A percentile compares a stretch with the other conserved stretches of the same genome.
Evolutionary conservation across 1,140 invertebrate species (phyloP).

Genomic region (Lucilia sericata): DNA sequence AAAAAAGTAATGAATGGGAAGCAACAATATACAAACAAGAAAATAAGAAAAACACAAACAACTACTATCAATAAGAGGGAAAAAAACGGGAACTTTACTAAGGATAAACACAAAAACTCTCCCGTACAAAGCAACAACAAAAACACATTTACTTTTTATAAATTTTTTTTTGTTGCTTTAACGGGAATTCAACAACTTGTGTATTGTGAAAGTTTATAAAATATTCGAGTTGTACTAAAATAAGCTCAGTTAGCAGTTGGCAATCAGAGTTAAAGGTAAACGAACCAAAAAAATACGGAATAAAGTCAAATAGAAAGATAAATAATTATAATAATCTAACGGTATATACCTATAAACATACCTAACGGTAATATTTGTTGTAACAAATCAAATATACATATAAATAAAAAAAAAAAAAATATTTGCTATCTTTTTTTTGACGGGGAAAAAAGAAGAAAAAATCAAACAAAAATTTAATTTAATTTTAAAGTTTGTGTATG

Average conservation of each 20-base stretch:
- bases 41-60: background rate
- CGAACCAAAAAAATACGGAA: slow-evolving; percentile 25
- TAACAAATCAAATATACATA: slow-evolving; percentile 5
- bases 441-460: background rate
- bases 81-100: slow-evolving; percentile 3
- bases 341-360: background rate
- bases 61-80: background rate
- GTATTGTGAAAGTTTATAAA: background rate
- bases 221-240: background rate
- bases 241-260: slow-evolving; percentile 42
- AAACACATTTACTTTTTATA: slow-evolving; percentile 3
- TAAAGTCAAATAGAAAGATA: background rate
- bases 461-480: no score
- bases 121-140: background rate
- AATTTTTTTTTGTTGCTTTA: background rate
- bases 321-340: background rate
- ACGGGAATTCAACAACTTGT: background rate
- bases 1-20: slow-evolving; percentile 8
- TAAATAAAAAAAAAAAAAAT: no score
- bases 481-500: background rate
- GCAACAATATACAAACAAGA: background rate
- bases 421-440: background rate
- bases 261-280: slow-evolving; percentile 35
- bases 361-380: background rate
- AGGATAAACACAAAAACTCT: background rate